phyloP scores from a whole-genome alignment of 1,140 invertebrate genomes.

The Hestina assimilis region DNA sequence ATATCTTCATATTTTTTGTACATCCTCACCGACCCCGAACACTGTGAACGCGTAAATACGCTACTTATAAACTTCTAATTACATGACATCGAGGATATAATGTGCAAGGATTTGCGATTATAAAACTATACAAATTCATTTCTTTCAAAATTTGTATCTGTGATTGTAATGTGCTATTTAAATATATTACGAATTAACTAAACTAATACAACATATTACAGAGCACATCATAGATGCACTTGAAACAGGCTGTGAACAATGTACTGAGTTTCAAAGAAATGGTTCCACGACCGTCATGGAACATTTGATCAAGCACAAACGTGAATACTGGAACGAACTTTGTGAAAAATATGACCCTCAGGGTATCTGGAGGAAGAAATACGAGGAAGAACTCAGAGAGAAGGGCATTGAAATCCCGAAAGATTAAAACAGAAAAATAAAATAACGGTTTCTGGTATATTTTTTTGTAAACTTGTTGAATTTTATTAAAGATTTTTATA shows the following conservation, averaged over 20 bases:
- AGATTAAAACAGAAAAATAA: background rate
- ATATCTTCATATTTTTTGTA: too few species aligned
- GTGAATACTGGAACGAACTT: slow-evolving; percentile 79
- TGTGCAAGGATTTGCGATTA: too few species aligned
- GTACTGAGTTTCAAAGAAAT: slow-evolving; percentile 79
- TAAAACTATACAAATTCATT: too few species aligned
- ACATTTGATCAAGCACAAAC: slow-evolving; percentile 79
- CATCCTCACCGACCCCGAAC: too few species aligned
- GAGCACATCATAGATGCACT: slow-evolving; percentile 81
- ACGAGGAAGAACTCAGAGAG: slow-evolving; percentile 76
- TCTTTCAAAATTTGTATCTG: too few species aligned
- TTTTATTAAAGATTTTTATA: background rate
- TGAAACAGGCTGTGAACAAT: slow-evolving; percentile 81
- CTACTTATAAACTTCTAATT: too few species aligned
- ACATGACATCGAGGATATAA: too few species aligned
- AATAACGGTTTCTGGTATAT: background rate
- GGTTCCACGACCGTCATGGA: slow-evolving; percentile 76
- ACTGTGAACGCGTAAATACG: too few species aligned
- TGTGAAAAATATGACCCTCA: slow-evolving; percentile 81
- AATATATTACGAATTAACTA: too few species aligned
- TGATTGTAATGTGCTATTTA: too few species aligned
- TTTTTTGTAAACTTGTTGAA: background rate
- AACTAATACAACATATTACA: slow-evolving; percentile 23
- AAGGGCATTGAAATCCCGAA: slow-evolving; percentile 53
- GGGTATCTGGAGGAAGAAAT: slow-evolving; percentile 79